A percentile compares a stretch with the other conserved stretches of the same genome.
Conservation (phyloP, 2,888 invertebrate species). For the Thymelicus acteon region DNA sequence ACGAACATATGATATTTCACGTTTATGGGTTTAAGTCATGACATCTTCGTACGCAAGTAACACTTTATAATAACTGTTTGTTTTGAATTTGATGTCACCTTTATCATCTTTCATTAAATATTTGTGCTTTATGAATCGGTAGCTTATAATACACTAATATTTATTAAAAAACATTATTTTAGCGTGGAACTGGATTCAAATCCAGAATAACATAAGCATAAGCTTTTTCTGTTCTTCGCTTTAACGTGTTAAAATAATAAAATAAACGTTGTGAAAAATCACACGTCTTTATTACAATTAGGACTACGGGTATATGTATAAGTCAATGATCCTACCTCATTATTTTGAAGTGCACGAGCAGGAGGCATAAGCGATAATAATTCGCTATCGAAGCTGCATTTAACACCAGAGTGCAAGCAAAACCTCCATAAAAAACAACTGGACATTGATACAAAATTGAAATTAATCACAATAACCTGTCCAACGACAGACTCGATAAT, state of each 20-base stretch:
- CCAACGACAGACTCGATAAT: conserved; percentile 9
- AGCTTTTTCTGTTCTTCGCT: no score
- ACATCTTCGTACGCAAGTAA: conserved; percentile 75
- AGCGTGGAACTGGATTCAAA: not conserved
- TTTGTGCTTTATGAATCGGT: conserved; percentile 19
- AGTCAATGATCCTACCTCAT: no score
- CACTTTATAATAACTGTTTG: conserved; percentile 72
- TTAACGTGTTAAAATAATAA: no score
- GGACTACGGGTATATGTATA: no score
- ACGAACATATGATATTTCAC: conserved; percentile 68
- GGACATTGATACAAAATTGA: conserved; percentile 12
- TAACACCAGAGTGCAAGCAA: no score
- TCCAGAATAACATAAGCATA: no score
- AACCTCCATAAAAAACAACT: not conserved
- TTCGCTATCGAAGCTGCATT: no score
- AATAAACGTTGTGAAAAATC: no score
- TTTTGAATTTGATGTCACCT: conserved; percentile 61
- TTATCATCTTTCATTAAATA: conserved; percentile 44
- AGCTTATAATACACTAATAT: not conserved
- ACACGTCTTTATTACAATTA: no score
- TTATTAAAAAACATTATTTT: not conserved
- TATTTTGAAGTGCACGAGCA: no score
- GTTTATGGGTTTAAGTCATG: conserved; percentile 81
- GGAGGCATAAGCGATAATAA: no score
- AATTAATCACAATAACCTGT: conserved; percentile 25